Conservation (phyloP, 2,113 vertebrate species). For the Rhodinocichla rosea region DNA sequence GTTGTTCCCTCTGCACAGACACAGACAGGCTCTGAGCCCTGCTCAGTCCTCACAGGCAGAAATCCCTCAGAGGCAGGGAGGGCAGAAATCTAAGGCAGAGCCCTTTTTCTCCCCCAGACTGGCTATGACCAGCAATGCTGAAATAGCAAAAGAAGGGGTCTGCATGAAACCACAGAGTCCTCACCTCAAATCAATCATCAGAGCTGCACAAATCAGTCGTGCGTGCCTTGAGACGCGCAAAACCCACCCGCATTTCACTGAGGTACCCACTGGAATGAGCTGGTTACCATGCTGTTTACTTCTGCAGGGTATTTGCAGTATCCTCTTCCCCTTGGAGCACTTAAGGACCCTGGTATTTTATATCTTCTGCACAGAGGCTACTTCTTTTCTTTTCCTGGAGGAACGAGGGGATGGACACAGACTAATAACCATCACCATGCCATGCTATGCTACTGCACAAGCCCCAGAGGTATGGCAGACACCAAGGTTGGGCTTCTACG, state of each 20-base stretch:
- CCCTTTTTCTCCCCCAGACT: neutral
- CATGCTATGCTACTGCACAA: constrained; percentile 6
- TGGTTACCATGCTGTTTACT: constrained; percentile 50
- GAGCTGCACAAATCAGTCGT: neutral
- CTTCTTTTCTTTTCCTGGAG: neutral
- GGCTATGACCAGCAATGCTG: neutral
- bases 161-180: neutral
- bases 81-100: neutral
- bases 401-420: neutral
- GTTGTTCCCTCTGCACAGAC: neutral
- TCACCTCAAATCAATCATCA: constrained; percentile 12
- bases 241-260: neutral
- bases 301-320: constrained; percentile 31
- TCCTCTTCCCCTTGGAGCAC: constrained; percentile 53
- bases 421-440: constrained; percentile 9
- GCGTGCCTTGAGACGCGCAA: neutral
- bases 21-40: neutral
- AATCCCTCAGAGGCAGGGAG: neutral
- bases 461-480: neutral
- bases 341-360: neutral
- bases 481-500: neutral
- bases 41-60: neutral
- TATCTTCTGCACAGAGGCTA: neutral
- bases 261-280: constrained; percentile 23
- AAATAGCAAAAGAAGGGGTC: neutral